Conservation (phyloP, 2,888 invertebrate genomes). For the Nasonia oneida region DNA sequence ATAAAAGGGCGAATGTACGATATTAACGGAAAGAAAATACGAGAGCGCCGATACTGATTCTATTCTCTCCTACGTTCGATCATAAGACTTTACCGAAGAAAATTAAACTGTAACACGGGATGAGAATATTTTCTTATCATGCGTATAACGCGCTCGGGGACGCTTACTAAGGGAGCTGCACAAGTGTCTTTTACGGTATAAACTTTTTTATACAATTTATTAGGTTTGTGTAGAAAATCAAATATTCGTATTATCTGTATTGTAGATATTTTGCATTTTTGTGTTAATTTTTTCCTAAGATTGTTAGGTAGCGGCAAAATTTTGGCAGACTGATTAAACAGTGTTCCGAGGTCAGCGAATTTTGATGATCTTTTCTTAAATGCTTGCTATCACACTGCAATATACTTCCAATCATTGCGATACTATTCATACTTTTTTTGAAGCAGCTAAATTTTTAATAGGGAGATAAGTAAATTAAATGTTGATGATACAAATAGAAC, state of each 20-base stretch:
- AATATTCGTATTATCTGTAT: neutral
- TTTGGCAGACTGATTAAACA: slow-evolving; percentile 39
- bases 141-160: slow-evolving; percentile 3
- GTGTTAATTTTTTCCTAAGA: slow-evolving; percentile 15
- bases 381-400: slow-evolving; percentile 16
- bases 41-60: slow-evolving; percentile 2
- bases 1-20: slow-evolving; percentile 14
- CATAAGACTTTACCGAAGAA: neutral
- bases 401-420: slow-evolving; percentile 36
- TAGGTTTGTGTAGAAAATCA: neutral
- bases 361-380: slow-evolving; percentile 26
- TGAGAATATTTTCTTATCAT: neutral
- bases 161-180: slow-evolving; percentile 28
- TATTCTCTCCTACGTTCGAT: slow-evolving; percentile 11
- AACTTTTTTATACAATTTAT: slow-evolving; percentile 33
- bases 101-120: neutral
- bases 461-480: neutral
- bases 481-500: slow-evolving; percentile 22
- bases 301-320: slow-evolving; percentile 10
- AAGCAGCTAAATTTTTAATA: slow-evolving; percentile 24
- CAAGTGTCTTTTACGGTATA: slow-evolving; percentile 46
- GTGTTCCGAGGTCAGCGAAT: slow-evolving; percentile 31
- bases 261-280: slow-evolving; percentile 36
- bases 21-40: neutral
- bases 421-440: slow-evolving; percentile 30